Conservation (phyloP, 1,140 invertebrate genomes). For the Carcinoscorpius rotundicauda region DNA sequence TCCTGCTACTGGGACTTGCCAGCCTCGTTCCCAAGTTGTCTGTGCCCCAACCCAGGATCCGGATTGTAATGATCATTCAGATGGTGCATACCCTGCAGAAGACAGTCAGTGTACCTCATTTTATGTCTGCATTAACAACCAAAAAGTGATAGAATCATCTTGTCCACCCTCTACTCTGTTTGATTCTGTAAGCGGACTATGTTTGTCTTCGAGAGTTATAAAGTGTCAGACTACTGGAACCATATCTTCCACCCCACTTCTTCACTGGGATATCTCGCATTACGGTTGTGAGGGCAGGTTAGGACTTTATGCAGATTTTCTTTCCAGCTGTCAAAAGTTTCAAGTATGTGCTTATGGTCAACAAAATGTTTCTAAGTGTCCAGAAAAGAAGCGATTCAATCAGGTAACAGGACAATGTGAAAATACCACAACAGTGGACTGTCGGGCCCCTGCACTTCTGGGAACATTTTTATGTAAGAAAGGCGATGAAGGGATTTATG, state of each 20-base stretch:
- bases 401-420: no score
- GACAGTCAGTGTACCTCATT: slow-evolving; percentile 41
- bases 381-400: no score
- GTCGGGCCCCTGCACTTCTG: slow-evolving; percentile 10
- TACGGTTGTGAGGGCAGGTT: no score
- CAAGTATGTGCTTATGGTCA: no score
- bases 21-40: slow-evolving; percentile 24
- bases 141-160: slow-evolving; percentile 26
- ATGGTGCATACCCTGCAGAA: slow-evolving; percentile 41
- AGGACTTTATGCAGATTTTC: no score
- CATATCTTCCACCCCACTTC: no score
- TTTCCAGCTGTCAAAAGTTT: no score
- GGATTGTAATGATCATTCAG: slow-evolving; percentile 26
- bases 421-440: not conserved
- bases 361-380: no score
- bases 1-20: slow-evolving; percentile 36
- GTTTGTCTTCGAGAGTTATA: slow-evolving; percentile 10
- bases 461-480: slow-evolving; percentile 14
- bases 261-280: no score
- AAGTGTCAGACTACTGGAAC: not conserved
- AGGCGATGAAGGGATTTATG: slow-evolving; percentile 15
- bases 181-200: slow-evolving; percentile 24
- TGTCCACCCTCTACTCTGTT: slow-evolving; percentile 31
- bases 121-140: slow-evolving; percentile 40
- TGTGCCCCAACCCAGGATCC: slow-evolving; percentile 20